phyloP scores from a whole-genome alignment of 1,140 invertebrate genomes.

The Anagrus nilaparvatae region DNA sequence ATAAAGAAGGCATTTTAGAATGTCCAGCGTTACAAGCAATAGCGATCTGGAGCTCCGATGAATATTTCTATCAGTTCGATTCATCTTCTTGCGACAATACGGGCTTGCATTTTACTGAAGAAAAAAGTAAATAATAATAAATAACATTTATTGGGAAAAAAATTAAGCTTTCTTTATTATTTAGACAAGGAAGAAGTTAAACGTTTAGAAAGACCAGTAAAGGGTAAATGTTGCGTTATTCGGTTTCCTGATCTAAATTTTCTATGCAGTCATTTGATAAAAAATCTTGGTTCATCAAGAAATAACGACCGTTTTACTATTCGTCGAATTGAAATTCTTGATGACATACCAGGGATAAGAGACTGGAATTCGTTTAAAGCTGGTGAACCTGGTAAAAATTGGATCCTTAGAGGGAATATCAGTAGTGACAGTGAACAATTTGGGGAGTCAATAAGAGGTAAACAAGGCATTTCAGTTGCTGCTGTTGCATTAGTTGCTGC shows the following conservation, averaged over 20 bases:
- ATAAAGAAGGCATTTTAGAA: slow-evolving; percentile 29
- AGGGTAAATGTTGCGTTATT: slow-evolving; percentile 31
- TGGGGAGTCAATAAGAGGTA: slow-evolving; percentile 24
- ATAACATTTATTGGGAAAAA: not conserved
- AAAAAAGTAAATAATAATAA: slow-evolving; percentile 14
- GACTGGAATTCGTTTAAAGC: slow-evolving; percentile 30
- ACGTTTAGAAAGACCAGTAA: slow-evolving; percentile 6
- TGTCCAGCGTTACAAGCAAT: slow-evolving; percentile 20
- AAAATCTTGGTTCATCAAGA: slow-evolving; percentile 22
- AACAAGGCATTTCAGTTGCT: slow-evolving; percentile 30
- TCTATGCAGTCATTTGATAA: slow-evolving; percentile 19
- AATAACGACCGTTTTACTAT: slow-evolving; percentile 33
- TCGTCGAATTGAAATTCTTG: slow-evolving; percentile 20
- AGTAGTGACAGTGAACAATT: slow-evolving; percentile 25
- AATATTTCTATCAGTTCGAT: slow-evolving; percentile 32
- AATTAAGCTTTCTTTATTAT: not conserved
- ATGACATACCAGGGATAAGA: slow-evolving; percentile 27
- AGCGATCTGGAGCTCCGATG: slow-evolving; percentile 30
- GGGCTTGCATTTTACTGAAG: slow-evolving; percentile 19
- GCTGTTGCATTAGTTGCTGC: slow-evolving; percentile 24
- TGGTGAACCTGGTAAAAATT: slow-evolving; percentile 23
- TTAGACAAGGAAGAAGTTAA: slow-evolving; percentile 7
- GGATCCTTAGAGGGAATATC: slow-evolving; percentile 29
- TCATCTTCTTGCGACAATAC: slow-evolving; percentile 26
- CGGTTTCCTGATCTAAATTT: slow-evolving; percentile 21